Base-by-base conservation (phyloP, 1,140 invertebrate species). In the Bombus soroeensis region DNA sequence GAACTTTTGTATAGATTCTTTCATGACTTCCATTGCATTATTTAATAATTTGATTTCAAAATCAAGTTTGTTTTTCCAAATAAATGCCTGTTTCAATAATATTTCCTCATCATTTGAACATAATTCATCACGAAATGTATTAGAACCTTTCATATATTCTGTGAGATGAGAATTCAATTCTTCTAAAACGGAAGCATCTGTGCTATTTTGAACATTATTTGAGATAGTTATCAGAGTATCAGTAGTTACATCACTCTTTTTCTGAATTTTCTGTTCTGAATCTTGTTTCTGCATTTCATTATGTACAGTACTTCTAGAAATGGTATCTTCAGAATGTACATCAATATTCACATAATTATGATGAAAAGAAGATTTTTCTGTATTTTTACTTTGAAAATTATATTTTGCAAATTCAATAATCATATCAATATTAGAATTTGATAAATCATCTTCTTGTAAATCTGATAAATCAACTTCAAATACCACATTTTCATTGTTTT, bases 11-110 rank as follows among this genome's bases (percentile, higher is more conserved):
- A 91, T 86, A 68, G 85, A 88, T 72, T 92, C 89, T n/a, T 73
- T 72, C 41, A 91, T 81, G 18, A 68, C 71, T 76, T 88, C 64
- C 73, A 90, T 71, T 12, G 34, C 70, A 32, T 88, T 79, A 43
- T 92, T 59, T 18, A 94, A 87, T 62, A 89, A 86, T 66, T 75
- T 80, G 43, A 95, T 93, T 84, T 95, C 93, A 86, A 92, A 89
- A n/a, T 91, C 71, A 28, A 95, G 76, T n/a, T 83, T 72, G 62
- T 92, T 70, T 86, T 93, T 95, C 93, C 94, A 95, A 13, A 80
- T 79, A 41, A 32, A 47, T 73, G 91, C 92, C 86, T 91, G 59
- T 76, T 89, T 73, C 57, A 86, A 47, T 64, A 83, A 15, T 41
- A 34, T 34, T 68, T 87, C 53, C 32, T 91, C 83, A 15, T 77